phyloP scores from a whole-genome alignment of 2,797 vertebrate genomes.

The Eurystomus glaucurus region DNA sequence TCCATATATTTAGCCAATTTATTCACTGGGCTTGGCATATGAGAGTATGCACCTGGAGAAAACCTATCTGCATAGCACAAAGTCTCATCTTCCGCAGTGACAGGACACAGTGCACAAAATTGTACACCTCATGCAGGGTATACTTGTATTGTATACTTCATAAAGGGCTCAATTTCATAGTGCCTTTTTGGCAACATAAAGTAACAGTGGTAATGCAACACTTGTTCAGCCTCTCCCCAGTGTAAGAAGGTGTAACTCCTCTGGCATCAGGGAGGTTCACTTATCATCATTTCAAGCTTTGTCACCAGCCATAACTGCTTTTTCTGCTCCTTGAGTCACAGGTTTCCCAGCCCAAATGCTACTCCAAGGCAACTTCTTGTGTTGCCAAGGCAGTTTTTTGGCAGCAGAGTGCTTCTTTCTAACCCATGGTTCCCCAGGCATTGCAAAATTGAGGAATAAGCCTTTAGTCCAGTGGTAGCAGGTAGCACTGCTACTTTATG shows the following conservation, averaged over 20 bases:
- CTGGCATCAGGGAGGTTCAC: background rate
- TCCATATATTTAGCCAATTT: background rate
- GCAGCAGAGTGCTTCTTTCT: background rate
- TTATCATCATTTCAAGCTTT: background rate
- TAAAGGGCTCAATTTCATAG: background rate
- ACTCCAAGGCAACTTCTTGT: background rate
- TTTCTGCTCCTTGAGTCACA: background rate
- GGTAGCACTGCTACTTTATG: background rate
- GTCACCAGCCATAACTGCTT: background rate
- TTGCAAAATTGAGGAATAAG: rapidly evolving
- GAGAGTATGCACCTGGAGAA: background rate
- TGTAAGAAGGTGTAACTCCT: background rate
- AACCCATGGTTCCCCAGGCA: rapidly evolving
- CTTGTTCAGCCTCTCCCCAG: background rate
- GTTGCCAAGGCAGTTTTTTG: background rate
- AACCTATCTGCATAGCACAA: rapidly evolving
- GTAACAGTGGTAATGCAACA: rapidly evolving
- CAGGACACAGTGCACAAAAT: background rate
- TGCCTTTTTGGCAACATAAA: background rate
- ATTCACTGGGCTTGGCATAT: background rate
- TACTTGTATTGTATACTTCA: too few relatives aligned
- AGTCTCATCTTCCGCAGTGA: background rate
- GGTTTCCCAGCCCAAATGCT: background rate
- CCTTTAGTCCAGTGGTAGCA: background rate
- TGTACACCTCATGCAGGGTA: rapidly evolving